Evolutionary conservation across 2,888 invertebrate genomes (phyloP).

Genomic region (Dynastes maya): DNA sequence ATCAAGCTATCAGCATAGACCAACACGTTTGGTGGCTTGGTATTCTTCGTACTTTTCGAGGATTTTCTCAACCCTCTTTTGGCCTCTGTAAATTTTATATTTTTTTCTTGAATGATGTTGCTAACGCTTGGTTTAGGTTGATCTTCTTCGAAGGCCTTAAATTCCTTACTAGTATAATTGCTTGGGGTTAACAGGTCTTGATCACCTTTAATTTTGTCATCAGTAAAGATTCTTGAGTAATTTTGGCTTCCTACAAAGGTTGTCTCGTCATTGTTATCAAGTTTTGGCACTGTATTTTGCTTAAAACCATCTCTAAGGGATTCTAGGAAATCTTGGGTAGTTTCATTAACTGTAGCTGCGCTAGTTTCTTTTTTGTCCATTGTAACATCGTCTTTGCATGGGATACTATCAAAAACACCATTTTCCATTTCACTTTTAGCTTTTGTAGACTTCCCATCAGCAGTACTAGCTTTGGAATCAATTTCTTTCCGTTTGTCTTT

Average conservation of each 20-base stretch:
- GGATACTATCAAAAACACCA: background rate
- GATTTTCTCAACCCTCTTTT: constrained; percentile 54
- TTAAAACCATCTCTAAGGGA: background rate
- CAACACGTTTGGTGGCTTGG: constrained; percentile 86
- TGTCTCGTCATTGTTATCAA: background rate
- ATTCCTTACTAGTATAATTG: constrained; percentile 42
- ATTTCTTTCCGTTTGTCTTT: constrained; percentile 41
- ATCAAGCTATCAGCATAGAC: constrained; percentile 86
- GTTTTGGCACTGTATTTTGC: background rate
- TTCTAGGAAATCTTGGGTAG: background rate
- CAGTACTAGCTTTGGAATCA: background rate
- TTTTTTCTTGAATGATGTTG: constrained; percentile 51
- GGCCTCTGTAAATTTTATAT: constrained; percentile 49
- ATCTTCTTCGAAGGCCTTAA: constrained; percentile 33
- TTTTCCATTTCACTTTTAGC: background rate
- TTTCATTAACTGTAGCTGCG: background rate
- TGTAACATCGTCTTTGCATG: background rate
- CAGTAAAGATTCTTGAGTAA: background rate
- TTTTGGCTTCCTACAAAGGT: background rate
- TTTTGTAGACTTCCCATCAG: constrained; percentile 1
- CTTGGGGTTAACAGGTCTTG: background rate
- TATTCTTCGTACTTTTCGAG: constrained; percentile 56
- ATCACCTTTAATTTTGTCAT: too few species aligned
- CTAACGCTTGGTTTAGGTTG: background rate
- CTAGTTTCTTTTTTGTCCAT: background rate